phyloP scores from a whole-genome alignment of 2,888 invertebrate genomes.

The Catonia carolina region DNA sequence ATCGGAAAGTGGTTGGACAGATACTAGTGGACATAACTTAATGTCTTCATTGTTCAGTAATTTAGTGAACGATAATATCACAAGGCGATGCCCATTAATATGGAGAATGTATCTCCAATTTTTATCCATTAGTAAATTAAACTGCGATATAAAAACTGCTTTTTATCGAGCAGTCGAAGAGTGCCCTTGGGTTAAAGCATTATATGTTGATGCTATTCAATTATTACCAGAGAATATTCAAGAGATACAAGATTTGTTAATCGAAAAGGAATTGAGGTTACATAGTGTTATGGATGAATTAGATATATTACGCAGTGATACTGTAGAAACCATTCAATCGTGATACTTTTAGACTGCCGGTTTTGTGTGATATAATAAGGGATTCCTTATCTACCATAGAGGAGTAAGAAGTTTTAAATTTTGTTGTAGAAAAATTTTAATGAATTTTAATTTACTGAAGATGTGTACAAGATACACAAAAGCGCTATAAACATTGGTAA shows the following conservation, averaged over 20 bases:
- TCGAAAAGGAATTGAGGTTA: conserved; percentile 65
- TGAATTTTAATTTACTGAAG: too few species aligned
- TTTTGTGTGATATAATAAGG: too few species aligned
- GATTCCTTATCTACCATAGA: too few species aligned
- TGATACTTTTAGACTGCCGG: too few species aligned
- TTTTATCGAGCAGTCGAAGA: conserved; percentile 53
- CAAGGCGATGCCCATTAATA: conserved; percentile 35
- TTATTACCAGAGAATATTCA: conserved; percentile 56
- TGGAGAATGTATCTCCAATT: conserved; percentile 59
- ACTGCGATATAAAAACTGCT: conserved; percentile 41
- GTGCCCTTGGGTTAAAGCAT: conserved; percentile 56
- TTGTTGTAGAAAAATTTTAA: too few species aligned
- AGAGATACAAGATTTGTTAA: conserved; percentile 65
- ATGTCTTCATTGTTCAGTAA: background rate
- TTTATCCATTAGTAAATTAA: conserved; percentile 43
- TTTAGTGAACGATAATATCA: conserved; percentile 25
- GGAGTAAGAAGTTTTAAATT: too few species aligned
- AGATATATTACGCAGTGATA: conserved; percentile 49
- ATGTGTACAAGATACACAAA: too few species aligned
- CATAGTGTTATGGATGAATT: conserved; percentile 73
- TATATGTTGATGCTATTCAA: conserved; percentile 60
- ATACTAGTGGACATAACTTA: background rate
- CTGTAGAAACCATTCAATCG: too few species aligned
- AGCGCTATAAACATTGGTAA: too few species aligned
- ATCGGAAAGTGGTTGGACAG: background rate